These are phyloP conservation scores for Colostygia pectinataria DNA, from an alignment of 2,888 invertebrate genomes.

Conservation along the genomic window DNA sequence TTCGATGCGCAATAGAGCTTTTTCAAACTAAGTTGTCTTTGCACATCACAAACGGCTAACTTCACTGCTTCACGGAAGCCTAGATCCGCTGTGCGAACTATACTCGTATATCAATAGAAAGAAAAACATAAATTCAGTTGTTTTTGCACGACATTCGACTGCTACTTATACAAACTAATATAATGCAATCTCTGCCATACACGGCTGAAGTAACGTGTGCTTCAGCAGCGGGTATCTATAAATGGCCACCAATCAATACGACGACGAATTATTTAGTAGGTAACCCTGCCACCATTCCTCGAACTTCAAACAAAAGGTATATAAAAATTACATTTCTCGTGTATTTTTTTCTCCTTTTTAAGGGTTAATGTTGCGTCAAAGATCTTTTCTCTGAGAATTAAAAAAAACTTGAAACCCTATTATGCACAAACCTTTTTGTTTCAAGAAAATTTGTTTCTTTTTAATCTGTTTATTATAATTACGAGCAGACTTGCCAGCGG, in stretches of 20 bases:
- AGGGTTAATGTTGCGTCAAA: conserved; percentile 11
- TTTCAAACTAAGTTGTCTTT: no score
- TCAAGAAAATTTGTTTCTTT: conserved; percentile 9
- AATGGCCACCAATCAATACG: conserved; percentile 68
- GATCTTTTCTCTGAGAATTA: conserved; percentile 14
- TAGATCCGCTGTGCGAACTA: no score
- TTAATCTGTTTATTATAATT: conserved; percentile 15
- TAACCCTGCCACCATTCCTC: conserved; percentile 16
- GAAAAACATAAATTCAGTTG: no score
- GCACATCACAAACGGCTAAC: no score
- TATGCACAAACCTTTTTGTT: conserved; percentile 21
- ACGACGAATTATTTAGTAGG: conserved; percentile 52
- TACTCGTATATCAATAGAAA: no score
- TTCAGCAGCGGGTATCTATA: conserved; percentile 38
- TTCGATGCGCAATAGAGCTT: no score
- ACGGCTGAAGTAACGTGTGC: no score
- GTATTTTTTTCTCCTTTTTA: conserved; percentile 15
- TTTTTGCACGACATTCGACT: no score
- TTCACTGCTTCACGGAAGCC: no score
- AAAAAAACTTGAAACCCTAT: conserved; percentile 17
- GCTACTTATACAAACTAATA: conserved; percentile 5
- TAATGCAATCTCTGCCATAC: neutral
- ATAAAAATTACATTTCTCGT: conserved; percentile 17
- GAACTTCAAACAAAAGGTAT: conserved; percentile 25
- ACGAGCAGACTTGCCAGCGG: conserved; percentile 3